These are phyloP conservation scores for human DNA, from an alignment of 2,113 vertebrate species.

Conservation along the genomic window DNA sequence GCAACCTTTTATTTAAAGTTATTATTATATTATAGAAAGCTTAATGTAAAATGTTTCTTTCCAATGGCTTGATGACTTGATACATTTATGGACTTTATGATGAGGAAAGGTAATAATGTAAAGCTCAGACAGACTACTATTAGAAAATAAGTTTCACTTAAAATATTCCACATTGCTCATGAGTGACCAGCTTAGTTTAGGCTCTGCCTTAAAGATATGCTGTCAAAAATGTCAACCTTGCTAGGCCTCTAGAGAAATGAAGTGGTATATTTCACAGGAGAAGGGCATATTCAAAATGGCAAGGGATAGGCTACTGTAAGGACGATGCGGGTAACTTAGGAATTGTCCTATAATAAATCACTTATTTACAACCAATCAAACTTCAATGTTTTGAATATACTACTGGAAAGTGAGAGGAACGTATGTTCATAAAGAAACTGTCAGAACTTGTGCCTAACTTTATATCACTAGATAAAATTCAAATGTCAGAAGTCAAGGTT, in stretches of 20 bases:
- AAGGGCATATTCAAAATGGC: not conserved
- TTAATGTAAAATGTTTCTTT: not conserved
- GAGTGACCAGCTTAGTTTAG: not conserved
- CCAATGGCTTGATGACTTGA: not conserved
- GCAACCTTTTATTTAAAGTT: constrained; percentile 18
- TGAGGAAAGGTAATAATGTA: not conserved
- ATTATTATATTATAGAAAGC: not conserved
- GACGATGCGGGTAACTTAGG: not conserved
- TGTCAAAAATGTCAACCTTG: not conserved
- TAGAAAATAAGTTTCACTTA: not conserved
- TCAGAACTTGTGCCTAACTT: not conserved
- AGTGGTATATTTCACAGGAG: not conserved
- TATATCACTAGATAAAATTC: not conserved
- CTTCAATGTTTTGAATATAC: not conserved
- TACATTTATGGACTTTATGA: not conserved
- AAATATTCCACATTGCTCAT: not conserved
- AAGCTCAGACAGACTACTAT: not conserved
- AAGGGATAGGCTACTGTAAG: not conserved
- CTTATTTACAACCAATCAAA: not conserved
- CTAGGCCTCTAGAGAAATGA: not conserved
- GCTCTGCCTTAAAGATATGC: not conserved
- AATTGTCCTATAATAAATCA: not conserved
- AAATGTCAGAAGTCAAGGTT: not conserved
- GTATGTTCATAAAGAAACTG: not conserved
- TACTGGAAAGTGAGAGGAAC: not conserved